A percentile compares a stretch with the other conserved stretches of the same genome.
These are phyloP conservation scores for Priocnemis perturbator DNA, from an alignment of 2,888 invertebrate genomes.

Conservation along the genomic window DNA sequence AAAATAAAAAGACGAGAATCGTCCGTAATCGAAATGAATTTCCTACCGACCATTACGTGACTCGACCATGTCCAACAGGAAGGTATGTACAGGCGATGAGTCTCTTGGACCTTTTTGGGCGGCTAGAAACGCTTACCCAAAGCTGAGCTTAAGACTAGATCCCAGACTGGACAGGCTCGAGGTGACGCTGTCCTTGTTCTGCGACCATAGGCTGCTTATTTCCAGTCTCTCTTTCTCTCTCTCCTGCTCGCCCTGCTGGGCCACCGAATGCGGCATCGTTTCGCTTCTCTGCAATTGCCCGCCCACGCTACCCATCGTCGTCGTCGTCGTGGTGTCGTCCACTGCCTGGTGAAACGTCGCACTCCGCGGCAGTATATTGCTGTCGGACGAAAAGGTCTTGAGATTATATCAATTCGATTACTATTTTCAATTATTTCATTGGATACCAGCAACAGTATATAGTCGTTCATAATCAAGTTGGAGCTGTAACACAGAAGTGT, in stretches of 20 bases:
- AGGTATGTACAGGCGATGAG: too few relatives aligned
- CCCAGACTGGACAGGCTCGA: conserved; percentile 88
- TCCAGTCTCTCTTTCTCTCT: conserved; percentile 71
- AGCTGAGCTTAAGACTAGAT: conserved; percentile 89
- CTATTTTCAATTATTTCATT: too few relatives aligned
- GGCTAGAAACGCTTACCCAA: conserved; percentile 85
- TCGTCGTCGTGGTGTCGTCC: conserved; percentile 63
- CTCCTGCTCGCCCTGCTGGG: conserved; percentile 71
- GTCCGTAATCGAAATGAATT: too few relatives aligned
- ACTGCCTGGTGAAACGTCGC: conserved; percentile 74
- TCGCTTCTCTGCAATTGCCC: conserved; percentile 71
- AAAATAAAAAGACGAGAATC: too few relatives aligned
- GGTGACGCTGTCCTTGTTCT: conserved; percentile 78
- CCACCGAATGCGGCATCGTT: conserved; percentile 73
- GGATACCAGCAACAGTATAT: too few relatives aligned
- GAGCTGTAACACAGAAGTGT: too few relatives aligned
- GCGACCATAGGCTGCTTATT: conserved; percentile 71
- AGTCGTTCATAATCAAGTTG: too few relatives aligned
- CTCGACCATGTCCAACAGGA: too few relatives aligned
- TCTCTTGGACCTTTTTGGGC: too few relatives aligned
- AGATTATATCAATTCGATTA: too few relatives aligned
- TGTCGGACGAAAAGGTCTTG: conserved; percentile 22
- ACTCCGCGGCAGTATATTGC: conserved; percentile 71
- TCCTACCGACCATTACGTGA: too few relatives aligned
- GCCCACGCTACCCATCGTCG: conserved; percentile 40